Evolutionary conservation across 2,797 vertebrate species (phyloP).

Genomic region (Poecilia picta): DNA sequence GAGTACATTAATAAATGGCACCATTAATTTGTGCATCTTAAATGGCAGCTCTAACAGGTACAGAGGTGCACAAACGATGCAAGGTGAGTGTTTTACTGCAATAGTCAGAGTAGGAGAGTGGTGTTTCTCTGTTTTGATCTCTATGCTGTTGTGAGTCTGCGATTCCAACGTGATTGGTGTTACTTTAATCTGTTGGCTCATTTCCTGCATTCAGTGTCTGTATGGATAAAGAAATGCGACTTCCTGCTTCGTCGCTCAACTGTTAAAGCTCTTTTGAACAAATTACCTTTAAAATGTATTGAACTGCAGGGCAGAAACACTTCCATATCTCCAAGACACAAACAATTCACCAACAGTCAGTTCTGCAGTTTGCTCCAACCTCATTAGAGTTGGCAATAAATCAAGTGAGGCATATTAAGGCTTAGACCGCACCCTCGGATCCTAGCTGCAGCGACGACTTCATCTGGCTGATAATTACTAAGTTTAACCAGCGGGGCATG

Average conservation of each 20-base stretch:
- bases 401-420: constrained; percentile 29
- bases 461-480: constrained; percentile 67
- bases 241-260: background rate
- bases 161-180: background rate
- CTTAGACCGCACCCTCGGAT: constrained; percentile 34
- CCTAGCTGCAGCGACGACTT: constrained; percentile 60
- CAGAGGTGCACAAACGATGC: background rate
- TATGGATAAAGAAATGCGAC: background rate
- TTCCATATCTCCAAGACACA: constrained; percentile 14
- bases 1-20: background rate
- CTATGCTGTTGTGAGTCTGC: background rate
- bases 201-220: constrained; percentile 2
- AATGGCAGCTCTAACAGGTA: background rate
- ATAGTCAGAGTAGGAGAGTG: background rate
- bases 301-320: background rate
- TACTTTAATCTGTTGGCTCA: background rate
- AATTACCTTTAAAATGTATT: constrained; percentile 15
- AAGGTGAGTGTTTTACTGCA: background rate
- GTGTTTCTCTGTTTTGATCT: background rate
- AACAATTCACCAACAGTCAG: constrained; percentile 42
- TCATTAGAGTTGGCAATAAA: constrained; percentile 60
- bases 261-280: constrained; percentile 2
- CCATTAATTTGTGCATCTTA: background rate
- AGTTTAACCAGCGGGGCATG: constrained; percentile 65
- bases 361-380: constrained; percentile 16